phyloP scores from a whole-genome alignment of 2,797 vertebrate species.

The Lophotriccus pileatus region DNA sequence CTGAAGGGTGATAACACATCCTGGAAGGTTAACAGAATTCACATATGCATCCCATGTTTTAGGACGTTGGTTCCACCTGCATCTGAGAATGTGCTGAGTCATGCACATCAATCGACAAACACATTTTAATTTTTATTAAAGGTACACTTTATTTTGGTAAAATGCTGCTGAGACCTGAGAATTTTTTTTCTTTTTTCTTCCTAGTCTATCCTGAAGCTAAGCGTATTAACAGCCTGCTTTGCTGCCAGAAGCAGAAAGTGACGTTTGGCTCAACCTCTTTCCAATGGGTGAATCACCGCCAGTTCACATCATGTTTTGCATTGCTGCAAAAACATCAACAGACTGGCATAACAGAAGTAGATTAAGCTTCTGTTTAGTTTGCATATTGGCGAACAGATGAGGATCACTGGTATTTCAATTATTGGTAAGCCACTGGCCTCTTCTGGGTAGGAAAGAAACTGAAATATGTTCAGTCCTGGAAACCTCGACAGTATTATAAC shows the following conservation, averaged over 20 bases:
- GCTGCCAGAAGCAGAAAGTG: background rate
- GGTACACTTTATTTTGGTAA: background rate
- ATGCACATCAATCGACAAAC: background rate
- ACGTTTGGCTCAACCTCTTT: background rate
- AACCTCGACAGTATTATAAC: background rate
- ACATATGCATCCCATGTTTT: background rate
- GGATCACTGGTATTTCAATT: slow-evolving; percentile 39
- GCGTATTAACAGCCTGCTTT: background rate
- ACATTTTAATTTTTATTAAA: background rate
- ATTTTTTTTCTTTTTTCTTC: background rate
- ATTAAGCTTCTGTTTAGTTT: slow-evolving; percentile 51
- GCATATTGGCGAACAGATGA: slow-evolving; percentile 32
- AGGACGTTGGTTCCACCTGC: background rate
- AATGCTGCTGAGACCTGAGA: background rate
- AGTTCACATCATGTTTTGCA: background rate
- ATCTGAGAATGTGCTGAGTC: background rate
- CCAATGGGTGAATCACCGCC: background rate
- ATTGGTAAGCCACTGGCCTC: background rate
- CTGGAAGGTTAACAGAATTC: background rate
- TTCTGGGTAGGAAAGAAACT: background rate
- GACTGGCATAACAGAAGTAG: slow-evolving; percentile 17
- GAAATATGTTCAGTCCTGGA: background rate
- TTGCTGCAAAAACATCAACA: slow-evolving; percentile 11
- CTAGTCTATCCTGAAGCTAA: background rate
- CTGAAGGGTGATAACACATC: background rate